Evolutionary conservation across 2,888 invertebrate species (phyloP).

Genomic region (Eupithecia inturbata): DNA sequence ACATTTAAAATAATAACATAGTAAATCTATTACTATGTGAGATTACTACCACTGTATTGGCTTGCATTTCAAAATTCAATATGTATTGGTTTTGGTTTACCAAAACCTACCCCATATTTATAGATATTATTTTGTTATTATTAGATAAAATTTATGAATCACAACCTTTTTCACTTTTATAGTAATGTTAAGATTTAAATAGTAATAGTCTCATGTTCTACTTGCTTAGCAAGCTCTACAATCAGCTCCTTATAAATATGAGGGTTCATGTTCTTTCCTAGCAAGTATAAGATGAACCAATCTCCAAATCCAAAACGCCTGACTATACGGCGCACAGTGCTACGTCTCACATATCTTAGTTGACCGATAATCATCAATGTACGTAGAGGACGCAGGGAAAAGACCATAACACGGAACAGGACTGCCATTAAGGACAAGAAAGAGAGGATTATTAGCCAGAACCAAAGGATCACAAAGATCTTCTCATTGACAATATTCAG

Average conservation of each 20-base stretch:
- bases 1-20: neutral
- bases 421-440: slow-evolving; percentile 86
- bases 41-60: neutral
- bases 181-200: slow-evolving; percentile 51
- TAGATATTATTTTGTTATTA: no score
- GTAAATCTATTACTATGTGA: neutral
- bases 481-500: slow-evolving; percentile 92
- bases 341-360: slow-evolving; percentile 80
- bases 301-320: slow-evolving; percentile 86
- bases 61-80: neutral
- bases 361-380: slow-evolving; percentile 86
- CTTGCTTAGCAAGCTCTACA: slow-evolving; percentile 75
- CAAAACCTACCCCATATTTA: no score
- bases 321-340: slow-evolving; percentile 80
- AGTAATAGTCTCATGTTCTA: slow-evolving; percentile 63
- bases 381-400: slow-evolving; percentile 84
- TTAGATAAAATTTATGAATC: no score
- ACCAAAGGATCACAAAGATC: slow-evolving; percentile 89
- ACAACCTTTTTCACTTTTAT: slow-evolving; percentile 27
- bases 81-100: slow-evolving; percentile 12
- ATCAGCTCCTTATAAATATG: slow-evolving; percentile 87
- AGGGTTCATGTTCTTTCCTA: slow-evolving; percentile 90
- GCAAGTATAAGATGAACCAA: slow-evolving; percentile 90
- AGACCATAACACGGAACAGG: slow-evolving; percentile 85
- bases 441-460: slow-evolving; percentile 88